Conservation (phyloP, 2,113 vertebrate species). For the Saccopteryx bilineata region DNA sequence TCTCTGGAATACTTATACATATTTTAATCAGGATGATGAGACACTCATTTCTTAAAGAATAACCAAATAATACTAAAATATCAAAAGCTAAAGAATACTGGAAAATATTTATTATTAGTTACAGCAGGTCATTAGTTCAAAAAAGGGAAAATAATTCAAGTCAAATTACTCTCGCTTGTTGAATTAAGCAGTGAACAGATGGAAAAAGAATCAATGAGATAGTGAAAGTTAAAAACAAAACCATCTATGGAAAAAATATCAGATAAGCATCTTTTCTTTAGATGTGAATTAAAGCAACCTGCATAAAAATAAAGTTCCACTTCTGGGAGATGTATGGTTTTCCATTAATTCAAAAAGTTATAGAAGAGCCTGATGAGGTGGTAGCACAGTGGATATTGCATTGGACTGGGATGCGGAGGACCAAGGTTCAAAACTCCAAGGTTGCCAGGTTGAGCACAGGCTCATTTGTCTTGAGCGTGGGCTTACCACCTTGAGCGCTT, state of each 20-base stretch:
- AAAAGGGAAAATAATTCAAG: constrained; percentile 12
- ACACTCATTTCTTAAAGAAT: not conserved
- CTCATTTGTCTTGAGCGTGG: no score
- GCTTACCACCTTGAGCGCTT: no score
- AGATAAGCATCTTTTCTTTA: constrained; percentile 42
- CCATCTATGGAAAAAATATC: not conserved
- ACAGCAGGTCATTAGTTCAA: constrained; percentile 36
- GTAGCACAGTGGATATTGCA: no score
- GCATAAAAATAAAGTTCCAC: not conserved
- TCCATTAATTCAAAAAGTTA: not conserved
- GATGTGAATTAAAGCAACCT: not conserved
- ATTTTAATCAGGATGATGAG: constrained; percentile 19
- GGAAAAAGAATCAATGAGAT: constrained; percentile 39
- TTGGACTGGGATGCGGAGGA: no score
- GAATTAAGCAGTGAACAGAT: constrained; percentile 32
- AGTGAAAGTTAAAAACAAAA: not conserved
- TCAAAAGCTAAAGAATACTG: not conserved
- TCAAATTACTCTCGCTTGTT: constrained; percentile 18
- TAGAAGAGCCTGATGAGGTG: not conserved
- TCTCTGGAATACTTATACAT: constrained; percentile 25
- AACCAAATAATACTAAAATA: constrained; percentile 30
- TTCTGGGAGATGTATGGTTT: not conserved
- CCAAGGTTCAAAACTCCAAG: no score
- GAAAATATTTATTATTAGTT: not conserved
- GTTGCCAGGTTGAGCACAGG: no score